Evolutionary conservation across 2,888 invertebrate genomes (phyloP).

Genomic region (Dryocosmus kuriphilus): DNA sequence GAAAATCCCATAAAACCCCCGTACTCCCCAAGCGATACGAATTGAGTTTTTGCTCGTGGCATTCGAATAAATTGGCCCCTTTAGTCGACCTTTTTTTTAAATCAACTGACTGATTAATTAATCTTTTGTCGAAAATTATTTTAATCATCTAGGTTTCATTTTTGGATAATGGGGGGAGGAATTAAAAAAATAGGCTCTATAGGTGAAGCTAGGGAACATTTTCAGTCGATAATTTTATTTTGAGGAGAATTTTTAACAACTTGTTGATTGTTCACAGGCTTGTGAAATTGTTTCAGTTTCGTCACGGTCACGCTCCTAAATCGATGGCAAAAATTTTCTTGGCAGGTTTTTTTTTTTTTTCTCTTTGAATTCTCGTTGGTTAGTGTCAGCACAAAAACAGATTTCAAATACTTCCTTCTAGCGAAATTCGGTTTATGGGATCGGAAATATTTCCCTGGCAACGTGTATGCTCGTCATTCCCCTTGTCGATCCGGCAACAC

Average conservation of each 20-base stretch:
- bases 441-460: conserved; percentile 60
- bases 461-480: conserved; percentile 49
- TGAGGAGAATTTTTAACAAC: neutral
- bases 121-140: neutral
- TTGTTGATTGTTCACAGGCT: neutral
- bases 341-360: neutral
- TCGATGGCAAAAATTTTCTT: neutral
- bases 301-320: neutral
- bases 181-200: neutral
- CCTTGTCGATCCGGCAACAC: conserved; percentile 64
- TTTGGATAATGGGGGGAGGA: neutral
- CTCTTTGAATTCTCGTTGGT: neutral
- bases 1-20: conserved; percentile 30
- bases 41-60: conserved; percentile 17
- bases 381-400: neutral
- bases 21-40: conserved; percentile 10
- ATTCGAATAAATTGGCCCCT: conserved; percentile 16
- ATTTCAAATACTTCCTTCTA: neutral
- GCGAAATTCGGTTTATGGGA: conserved; percentile 7
- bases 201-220: neutral
- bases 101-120: neutral
- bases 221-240: neutral
- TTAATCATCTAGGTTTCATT: neutral
- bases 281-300: neutral
- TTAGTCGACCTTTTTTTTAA: neutral